phyloP scores from a whole-genome alignment of 2,113 vertebrate species.

The Paratilapia polleni region DNA sequence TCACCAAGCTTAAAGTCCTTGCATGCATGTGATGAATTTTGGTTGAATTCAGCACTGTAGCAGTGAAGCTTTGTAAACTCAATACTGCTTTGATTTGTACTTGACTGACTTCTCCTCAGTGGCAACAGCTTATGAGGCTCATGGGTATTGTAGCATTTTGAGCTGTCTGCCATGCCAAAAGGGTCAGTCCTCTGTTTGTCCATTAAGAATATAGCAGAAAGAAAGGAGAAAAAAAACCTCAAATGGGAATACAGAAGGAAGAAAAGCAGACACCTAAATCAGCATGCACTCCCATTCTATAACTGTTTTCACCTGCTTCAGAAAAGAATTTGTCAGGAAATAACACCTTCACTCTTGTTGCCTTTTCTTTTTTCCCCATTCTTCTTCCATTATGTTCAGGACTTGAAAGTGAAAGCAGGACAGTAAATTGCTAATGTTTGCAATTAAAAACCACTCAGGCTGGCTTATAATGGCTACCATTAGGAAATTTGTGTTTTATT shows the following conservation, averaged over 20 bases:
- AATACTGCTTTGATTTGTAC: neutral
- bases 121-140: neutral
- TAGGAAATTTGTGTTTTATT: conserved; percentile 60
- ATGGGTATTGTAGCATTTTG: neutral
- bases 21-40: neutral
- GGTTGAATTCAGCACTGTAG: neutral
- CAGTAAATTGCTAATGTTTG: conserved; percentile 14
- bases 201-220: neutral
- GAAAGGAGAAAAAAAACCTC: neutral
- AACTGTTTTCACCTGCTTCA: neutral
- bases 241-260: neutral
- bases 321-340: neutral
- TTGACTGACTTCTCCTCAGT: neutral
- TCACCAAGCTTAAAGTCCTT: neutral
- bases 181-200: neutral
- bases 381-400: neutral
- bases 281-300: neutral
- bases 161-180: neutral
- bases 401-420: neutral
- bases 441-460: conserved; percentile 51
- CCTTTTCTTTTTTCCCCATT: neutral
- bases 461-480: conserved; percentile 11
- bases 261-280: neutral
- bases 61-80: neutral
- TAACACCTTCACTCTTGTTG: neutral